Evolutionary conservation across 1,140 invertebrate genomes (phyloP), one percentile per base, ranked within the genome.

Genomic region (Marisa cornuarietis): DNA sequence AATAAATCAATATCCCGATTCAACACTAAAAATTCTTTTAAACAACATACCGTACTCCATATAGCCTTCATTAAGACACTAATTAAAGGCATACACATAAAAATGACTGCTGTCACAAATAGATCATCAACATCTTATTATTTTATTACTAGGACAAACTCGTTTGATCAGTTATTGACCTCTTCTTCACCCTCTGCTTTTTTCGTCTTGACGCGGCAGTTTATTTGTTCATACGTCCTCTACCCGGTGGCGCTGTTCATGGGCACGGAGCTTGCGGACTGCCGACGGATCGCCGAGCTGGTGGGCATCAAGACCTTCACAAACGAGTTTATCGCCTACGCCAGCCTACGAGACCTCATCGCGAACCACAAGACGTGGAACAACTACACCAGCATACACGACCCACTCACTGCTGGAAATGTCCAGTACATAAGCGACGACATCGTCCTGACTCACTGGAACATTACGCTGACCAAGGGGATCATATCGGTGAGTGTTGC

Each of bases 321-420:
- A 8, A 91, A 91, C 78, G 90, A 91, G 83, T 91, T 91, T 78
- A 86, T 91, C 26, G 90, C 90, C 16, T 91, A 90, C 80, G 20
- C 18, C 42, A 22, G 78, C 16, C 84, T 90, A 9, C 76, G 74
- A 14, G 78, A 51, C 3, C 78, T 85, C 26, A 83, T 90, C 14
- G 16, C 77, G 1, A 90, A 90, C 79, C 76, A 79, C 22, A 54
- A 82, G 42, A 79, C 72, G 54, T 82, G 83, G n/a, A 77, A 22
- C 20, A 85, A 86, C 71, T 87, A 90, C 82, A 84, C 83, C 14
- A 54, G 18, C 0, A 82, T 63, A 49, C 82, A 79, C 76, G 80
- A 82, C 42, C 81, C 66, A 14, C 69, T 65, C 16, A 80, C 78
- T 42, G 18, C 54, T 6, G 49, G 24, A 16, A 52, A 75, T 66